A percentile compares a stretch with the other conserved stretches of the same genome.
Conservation (phyloP, 2,113 vertebrate species). For the Synchiropus splendidus region DNA sequence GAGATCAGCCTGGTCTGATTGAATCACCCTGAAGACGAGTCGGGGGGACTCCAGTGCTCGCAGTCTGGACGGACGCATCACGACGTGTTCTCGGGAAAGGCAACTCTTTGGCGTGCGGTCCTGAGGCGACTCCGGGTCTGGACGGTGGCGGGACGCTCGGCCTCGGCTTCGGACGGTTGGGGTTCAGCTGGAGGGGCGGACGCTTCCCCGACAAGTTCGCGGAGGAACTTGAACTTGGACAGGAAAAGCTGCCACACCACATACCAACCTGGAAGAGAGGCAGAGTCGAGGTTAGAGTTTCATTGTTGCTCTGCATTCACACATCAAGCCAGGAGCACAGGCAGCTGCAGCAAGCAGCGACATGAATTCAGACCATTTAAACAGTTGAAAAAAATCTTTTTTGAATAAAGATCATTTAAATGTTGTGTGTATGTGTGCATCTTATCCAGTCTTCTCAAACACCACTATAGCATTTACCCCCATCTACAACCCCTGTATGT, state of each 20-base stretch:
- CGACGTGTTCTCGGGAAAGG: constrained; percentile 61
- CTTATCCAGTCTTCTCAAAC: too few species aligned
- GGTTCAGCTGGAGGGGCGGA: constrained; percentile 80
- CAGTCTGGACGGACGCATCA: constrained; percentile 25
- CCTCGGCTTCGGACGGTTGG: constrained; percentile 74
- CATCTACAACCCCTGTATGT: too few species aligned
- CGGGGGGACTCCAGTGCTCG: constrained; percentile 14
- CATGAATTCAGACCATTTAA: too few species aligned
- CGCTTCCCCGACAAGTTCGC: constrained; percentile 87
- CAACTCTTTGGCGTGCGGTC: constrained; percentile 73
- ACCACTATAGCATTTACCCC: too few species aligned
- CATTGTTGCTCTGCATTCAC: too few species aligned
- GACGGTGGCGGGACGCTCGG: constrained; percentile 58
- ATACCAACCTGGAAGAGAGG: constrained; percentile 80
- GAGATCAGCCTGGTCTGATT: constrained; percentile 25
- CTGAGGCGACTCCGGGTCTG: constrained; percentile 65
- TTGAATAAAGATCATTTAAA: too few species aligned
- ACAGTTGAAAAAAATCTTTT: too few species aligned
- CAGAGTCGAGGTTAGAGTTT: background rate
- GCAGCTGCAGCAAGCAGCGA: too few species aligned
- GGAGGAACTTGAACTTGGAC: constrained; percentile 97
- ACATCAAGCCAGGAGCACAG: too few species aligned
- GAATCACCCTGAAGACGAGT: constrained; percentile 1
- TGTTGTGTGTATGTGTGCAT: too few species aligned
- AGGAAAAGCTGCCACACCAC: constrained; percentile 98